These are phyloP conservation scores for Sebastes ruberrimus DNA, from an alignment of 2,797 vertebrate species.

Conservation along the genomic window DNA sequence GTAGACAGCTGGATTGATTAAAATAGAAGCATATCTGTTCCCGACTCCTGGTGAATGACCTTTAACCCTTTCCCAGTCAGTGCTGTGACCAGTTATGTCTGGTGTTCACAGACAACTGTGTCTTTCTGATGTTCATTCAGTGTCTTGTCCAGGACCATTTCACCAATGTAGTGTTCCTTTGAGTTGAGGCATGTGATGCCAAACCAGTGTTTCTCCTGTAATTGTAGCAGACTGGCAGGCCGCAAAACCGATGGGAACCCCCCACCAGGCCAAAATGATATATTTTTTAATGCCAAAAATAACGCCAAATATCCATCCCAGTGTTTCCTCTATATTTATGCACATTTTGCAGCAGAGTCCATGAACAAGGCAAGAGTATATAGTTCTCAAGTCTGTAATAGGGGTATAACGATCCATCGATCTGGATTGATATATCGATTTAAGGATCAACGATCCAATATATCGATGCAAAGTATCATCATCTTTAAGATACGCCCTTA, in stretches of 20 bases:
- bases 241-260: no score
- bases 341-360: background rate
- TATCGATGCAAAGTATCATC: no score
- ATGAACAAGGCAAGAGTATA: background rate
- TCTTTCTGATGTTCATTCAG: background rate
- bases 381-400: no score
- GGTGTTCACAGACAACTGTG: background rate
- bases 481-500: no score
- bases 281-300: background rate
- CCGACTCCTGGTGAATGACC: background rate
- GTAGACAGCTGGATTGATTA: background rate
- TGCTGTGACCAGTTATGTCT: background rate
- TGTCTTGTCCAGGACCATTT: background rate
- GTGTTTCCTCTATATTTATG: background rate
- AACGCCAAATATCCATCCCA: background rate
- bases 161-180: background rate
- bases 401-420: no score
- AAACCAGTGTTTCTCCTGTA: no score
- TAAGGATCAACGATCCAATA: no score
- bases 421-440: no score
- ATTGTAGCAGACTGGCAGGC: no score
- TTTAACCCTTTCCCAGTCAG: background rate
- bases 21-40: background rate
- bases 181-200: no score
- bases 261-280: background rate